Evolutionary conservation across 2,888 invertebrate genomes (phyloP).

Genomic region (Mellilla xanthometata): DNA sequence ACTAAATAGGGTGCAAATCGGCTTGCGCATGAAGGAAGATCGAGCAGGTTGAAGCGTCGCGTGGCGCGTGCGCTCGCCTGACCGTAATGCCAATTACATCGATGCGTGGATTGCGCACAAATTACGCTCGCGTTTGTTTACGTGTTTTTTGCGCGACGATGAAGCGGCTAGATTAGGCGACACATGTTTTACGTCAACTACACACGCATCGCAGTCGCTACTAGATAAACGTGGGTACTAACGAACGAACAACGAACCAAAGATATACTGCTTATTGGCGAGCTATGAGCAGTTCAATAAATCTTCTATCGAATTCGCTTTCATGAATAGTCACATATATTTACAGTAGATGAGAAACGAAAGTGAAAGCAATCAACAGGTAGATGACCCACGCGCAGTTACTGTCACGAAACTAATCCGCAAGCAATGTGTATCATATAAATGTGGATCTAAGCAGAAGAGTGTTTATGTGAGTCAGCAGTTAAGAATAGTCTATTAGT

Average conservation of each 20-base stretch:
- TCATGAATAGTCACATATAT: neutral
- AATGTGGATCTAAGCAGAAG: too few relatives aligned
- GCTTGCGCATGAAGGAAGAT: too few relatives aligned
- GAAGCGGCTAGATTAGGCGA: neutral
- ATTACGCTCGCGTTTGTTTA: constrained; percentile 27
- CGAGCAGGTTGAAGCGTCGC: neutral
- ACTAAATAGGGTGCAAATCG: neutral
- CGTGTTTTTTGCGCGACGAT: constrained; percentile 3
- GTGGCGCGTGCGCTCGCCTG: constrained; percentile 18
- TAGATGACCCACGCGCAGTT: neutral
- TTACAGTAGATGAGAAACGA: neutral
- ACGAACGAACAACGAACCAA: neutral
- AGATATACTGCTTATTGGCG: neutral
- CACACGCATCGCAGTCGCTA: neutral
- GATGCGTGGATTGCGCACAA: constrained; percentile 25
- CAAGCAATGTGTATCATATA: too few relatives aligned
- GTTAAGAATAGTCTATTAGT: too few relatives aligned
- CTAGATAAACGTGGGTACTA: too few relatives aligned
- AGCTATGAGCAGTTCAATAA: neutral
- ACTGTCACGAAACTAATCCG: too few relatives aligned
- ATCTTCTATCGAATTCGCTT: neutral
- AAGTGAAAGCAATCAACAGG: constrained; percentile 1
- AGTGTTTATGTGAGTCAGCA: too few relatives aligned
- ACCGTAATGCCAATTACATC: constrained; percentile 20
- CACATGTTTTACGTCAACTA: neutral